Evolutionary conservation across 2,797 vertebrate species (phyloP), one percentile per base, ranked within the genome.

Genomic region (Lithobates pipiens): DNA sequence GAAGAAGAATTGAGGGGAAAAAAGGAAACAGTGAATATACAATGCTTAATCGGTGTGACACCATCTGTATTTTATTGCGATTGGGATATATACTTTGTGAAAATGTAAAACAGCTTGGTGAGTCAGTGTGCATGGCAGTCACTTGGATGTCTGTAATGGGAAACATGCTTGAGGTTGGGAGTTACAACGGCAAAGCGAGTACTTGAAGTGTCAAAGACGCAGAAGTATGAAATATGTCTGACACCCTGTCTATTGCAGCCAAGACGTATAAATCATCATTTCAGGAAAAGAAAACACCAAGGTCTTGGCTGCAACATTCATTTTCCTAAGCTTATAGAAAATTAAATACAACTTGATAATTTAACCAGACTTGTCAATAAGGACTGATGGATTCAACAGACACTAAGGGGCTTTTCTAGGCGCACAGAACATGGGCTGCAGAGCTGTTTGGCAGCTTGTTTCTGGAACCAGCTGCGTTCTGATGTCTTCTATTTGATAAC

Each of bases 41-140:
- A 89, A 86, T 88, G 88, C 91, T 90, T 92, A 91, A 91, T 89
- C 87, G 90, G 80, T 91, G 90, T 89, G 89, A 89, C 89, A 88
- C 91, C 93, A 93, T 93, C 93, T 93, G 93, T 93, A 91, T 93
- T 93, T 93, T 93, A 93, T 93, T 93, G 91, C 90, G 91, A 92
- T 91, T 86, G 91, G 89, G 90, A 92, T 93, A 93, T 93, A 92
- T 91, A 91, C 91, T 92, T 93, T 91, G 89, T 91, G 92, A 92
- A 91, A 93, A 93, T 92, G 91, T 90, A 92, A 93, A 90, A 90
- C 91, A 93, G 92, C 89, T 89, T 90, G 71, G 68, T 91, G 91
- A 93, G 89, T 92, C 91, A 91, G 89, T 91, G 76, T 88, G 90
- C 80, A 89, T 90, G 88, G 91, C 90, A 91, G 90, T 92, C 89